Evolutionary conservation across 2,113 vertebrate species (phyloP).

Genomic region (Chaetodon auriga): DNA sequence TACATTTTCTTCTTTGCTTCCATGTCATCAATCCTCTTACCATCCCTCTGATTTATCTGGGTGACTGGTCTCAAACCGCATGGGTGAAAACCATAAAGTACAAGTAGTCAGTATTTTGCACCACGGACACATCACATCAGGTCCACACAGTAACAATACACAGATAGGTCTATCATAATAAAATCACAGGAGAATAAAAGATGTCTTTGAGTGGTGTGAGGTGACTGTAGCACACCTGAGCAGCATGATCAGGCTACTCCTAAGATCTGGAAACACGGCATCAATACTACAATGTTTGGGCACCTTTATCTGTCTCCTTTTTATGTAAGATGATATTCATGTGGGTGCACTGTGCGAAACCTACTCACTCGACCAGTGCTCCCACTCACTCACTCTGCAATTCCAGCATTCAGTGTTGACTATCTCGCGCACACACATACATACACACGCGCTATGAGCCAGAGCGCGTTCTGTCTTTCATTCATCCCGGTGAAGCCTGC

Average conservation of each 20-base stretch:
- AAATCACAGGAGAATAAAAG: not conserved
- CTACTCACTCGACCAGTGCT: conserved; percentile 71
- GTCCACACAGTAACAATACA: not conserved
- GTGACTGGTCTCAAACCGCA: not conserved
- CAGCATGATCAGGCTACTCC: not conserved
- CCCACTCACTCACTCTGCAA: conserved; percentile 66
- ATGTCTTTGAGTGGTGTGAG: not conserved
- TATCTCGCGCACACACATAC: conserved; percentile 24
- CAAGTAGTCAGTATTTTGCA: not conserved
- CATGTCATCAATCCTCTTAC: not conserved
- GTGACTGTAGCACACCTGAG: not conserved
- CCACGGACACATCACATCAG: not conserved
- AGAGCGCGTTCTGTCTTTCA: conserved; percentile 58
- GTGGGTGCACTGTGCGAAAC: conserved; percentile 64
- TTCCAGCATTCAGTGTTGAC: conserved; percentile 50
- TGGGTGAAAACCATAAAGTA: not conserved
- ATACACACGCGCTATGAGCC: conserved; percentile 35
- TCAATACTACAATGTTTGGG: not conserved
- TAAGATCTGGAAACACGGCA: not conserved
- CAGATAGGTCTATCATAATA: not conserved
- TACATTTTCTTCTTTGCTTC: not conserved
- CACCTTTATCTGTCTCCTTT: conserved; percentile 14
- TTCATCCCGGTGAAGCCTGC: conserved; percentile 66
- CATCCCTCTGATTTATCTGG: not conserved
- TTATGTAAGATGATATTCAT: conserved; percentile 63